Percentiles rank a stretch among this genome's conserved stretches.
Evolutionary conservation across 92 coral and sea anemone species (phyloP).

Genomic region (Ricordea florida): DNA sequence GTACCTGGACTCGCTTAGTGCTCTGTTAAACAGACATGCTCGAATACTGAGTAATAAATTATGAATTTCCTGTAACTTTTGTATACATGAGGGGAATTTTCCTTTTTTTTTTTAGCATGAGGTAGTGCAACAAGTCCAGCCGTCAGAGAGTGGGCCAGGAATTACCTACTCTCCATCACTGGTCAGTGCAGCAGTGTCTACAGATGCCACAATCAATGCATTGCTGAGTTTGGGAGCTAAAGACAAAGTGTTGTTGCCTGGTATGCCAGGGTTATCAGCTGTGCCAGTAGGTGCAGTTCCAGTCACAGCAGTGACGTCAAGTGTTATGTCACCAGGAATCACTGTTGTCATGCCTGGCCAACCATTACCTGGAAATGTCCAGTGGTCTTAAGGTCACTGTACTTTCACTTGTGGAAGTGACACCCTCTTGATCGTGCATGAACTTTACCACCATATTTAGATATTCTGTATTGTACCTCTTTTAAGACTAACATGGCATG

Average conservation of each 20-base stretch:
- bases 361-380: slow-evolving; percentile 67
- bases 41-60: too few relatives aligned
- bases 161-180: slow-evolving; percentile 19
- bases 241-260: slow-evolving; percentile 79
- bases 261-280: slow-evolving; percentile 61
- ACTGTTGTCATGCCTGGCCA: slow-evolving; percentile 92
- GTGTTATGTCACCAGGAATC: slow-evolving; percentile 68
- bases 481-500: too few relatives aligned
- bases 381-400: slow-evolving; percentile 28
- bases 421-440: too few relatives aligned
- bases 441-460: too few relatives aligned
- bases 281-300: slow-evolving; percentile 21
- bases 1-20: too few relatives aligned
- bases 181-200: slow-evolving; percentile 70
- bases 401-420: too few relatives aligned
- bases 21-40: too few relatives aligned
- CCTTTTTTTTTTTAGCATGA: slow-evolving; percentile 1
- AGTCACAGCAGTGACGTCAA: slow-evolving; percentile 39
- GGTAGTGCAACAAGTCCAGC: slow-evolving; percentile 66
- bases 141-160: slow-evolving; percentile 5
- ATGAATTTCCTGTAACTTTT: too few relatives aligned
- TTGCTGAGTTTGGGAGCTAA: slow-evolving; percentile 86
- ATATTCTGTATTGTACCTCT: too few relatives aligned
- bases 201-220: slow-evolving; percentile 97
- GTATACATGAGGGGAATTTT: background rate